These are phyloP conservation scores for Lophotriccus pileatus DNA, from an alignment of 2,797 vertebrate genomes.

Conservation along the genomic window DNA sequence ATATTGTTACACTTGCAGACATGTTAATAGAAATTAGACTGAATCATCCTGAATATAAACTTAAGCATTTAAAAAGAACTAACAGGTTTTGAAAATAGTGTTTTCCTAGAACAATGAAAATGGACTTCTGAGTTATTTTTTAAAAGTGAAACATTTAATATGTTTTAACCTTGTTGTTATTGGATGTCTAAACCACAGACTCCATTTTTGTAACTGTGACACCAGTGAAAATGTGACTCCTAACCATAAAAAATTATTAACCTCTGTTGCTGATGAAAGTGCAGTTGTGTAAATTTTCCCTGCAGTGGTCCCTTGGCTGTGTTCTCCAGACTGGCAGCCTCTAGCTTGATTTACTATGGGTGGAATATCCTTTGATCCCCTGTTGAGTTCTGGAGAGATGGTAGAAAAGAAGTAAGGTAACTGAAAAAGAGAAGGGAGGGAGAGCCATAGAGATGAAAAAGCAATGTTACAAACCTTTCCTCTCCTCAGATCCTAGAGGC, in stretches of 20 bases:
- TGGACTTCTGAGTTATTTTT: background rate
- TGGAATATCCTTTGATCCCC: conserved; percentile 65
- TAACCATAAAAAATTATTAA: background rate
- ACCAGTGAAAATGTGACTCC: background rate
- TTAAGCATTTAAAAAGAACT: background rate
- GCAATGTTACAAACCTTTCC: background rate
- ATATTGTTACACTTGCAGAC: conserved; percentile 28
- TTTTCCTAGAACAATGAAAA: background rate
- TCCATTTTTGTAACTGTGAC: background rate
- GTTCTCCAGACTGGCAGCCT: conserved; percentile 37
- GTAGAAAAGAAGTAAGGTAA: conserved; percentile 45
- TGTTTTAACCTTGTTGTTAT: background rate
- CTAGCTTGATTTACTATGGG: conserved; percentile 45
- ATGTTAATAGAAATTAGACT: conserved; percentile 12
- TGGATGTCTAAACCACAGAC: background rate
- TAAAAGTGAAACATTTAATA: background rate
- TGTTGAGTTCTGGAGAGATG: conserved; percentile 58
- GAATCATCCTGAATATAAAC: background rate
- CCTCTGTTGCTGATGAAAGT: background rate
- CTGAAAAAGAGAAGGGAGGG: conserved; percentile 36
- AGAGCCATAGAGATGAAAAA: conserved; percentile 43
- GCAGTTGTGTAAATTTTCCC: background rate
- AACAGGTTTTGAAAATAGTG: background rate
- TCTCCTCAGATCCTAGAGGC: background rate
- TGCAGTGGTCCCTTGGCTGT: background rate